These are phyloP conservation scores for Pycnonotus jocosus DNA, from an alignment of 2,113 vertebrate species.

Conservation along the genomic window DNA sequence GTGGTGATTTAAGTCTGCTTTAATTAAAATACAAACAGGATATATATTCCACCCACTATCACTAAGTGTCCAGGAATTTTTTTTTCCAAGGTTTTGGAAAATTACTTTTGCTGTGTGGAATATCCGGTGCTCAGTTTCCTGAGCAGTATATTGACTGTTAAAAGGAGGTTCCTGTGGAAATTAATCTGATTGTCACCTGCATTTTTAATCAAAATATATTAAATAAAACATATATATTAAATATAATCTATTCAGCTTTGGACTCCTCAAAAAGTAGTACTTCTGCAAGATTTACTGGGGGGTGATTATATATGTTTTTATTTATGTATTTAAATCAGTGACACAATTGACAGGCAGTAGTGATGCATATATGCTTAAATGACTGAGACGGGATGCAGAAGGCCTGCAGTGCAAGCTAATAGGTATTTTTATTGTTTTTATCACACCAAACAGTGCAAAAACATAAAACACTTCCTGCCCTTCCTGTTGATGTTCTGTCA, in stretches of 20 bases:
- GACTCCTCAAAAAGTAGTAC: neutral
- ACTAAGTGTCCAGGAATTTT: neutral
- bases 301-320: neutral
- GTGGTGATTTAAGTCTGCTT: neutral
- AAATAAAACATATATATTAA: neutral
- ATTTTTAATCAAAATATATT: neutral
- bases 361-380: neutral
- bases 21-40: constrained; percentile 6
- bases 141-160: neutral
- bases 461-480: constrained; percentile 67
- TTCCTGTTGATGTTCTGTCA: constrained; percentile 70
- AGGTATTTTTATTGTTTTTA: constrained; percentile 63
- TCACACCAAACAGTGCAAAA: constrained; percentile 66
- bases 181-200: neutral
- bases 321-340: neutral
- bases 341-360: neutral
- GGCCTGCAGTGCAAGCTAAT: constrained; percentile 5
- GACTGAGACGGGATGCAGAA: constrained; percentile 25
- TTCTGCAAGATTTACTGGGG: neutral
- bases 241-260: neutral
- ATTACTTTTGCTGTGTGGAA: neutral
- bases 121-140: constrained; percentile 22
- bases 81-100: constrained; percentile 42
- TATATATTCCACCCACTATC: neutral
- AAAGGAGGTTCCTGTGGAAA: constrained; percentile 43